Evolutionary conservation across 1,140 invertebrate genomes (phyloP), one percentile per base, ranked within the genome.

Genomic region (Dolichoris vasculosae): DNA sequence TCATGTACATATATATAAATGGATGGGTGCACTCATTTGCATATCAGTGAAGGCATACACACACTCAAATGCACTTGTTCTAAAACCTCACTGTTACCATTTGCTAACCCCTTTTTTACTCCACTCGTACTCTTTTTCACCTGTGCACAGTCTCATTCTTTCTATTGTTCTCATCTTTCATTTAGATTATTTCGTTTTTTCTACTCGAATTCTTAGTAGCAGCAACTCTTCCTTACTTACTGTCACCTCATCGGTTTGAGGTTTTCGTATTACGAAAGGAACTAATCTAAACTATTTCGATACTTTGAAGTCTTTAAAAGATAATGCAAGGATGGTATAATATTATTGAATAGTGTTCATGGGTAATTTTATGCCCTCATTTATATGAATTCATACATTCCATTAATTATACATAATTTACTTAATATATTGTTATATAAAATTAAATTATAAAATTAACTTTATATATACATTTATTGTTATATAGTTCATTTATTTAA

Each of bases 131-230:
- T 43, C 23, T 32, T 63, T 43, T 63, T 69, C 32, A 51, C 67
- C 67, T 20, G 77, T n/a, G 32, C 64, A 1, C 51, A 51, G 55
- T 35, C 0, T n/a, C 13, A n/a, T 63, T 32, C 38, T 59, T 17
- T 59, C 51, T 71, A 20, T 51, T 46, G 35, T 78, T 43, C 23
- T 35, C 40, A 23, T 48, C 38, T 71, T 46, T 69, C 35, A 8
- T 40, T 20, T n/a, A n/a, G 6, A 8, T 55, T 40, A 26, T 83
- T 76, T 59, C 4, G 23, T 63, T 46, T 67, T 77, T 81, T 83
- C 43, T 86, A 78, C 59, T 81, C 81, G 51, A 86, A 46, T 83
- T 77, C 71, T 83, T 55, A 30, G n/a, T 46, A 40, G 26, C 2
- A 4, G 2, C 1, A 26, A 64, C 46, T 63, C 15, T 46, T 73